Conservation (phyloP, 1,140 invertebrate species). For the Drosophila ironensis region DNA sequence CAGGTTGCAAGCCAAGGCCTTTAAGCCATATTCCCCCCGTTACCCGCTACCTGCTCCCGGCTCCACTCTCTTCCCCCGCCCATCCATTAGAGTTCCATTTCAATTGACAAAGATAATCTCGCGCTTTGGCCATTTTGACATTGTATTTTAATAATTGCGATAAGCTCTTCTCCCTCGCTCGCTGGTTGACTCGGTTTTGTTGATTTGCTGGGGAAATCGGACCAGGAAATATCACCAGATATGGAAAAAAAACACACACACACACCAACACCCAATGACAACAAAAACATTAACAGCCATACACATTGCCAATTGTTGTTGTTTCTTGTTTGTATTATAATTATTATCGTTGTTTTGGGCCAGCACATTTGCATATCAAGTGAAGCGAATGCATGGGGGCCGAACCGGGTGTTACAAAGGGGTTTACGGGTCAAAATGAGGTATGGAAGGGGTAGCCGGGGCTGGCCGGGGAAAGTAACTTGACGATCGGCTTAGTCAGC, state of each 20-base stretch:
- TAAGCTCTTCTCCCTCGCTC: constrained; percentile 44
- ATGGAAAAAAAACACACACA: constrained; percentile 30
- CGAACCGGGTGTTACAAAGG: background rate
- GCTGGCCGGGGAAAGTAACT: too few relatives aligned
- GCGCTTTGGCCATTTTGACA: constrained; percentile 71
- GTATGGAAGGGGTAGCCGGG: too few relatives aligned
- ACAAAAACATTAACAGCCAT: constrained; percentile 36
- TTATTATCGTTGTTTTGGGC: constrained; percentile 57
- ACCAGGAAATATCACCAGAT: constrained; percentile 79
- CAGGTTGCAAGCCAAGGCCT: constrained; percentile 57
- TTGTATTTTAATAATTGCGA: constrained; percentile 75
- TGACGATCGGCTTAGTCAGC: constrained; percentile 36
- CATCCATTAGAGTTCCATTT: constrained; percentile 28
- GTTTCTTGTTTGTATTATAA: constrained; percentile 29
- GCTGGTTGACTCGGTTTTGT: constrained; percentile 39
- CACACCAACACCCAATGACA: constrained; percentile 16
- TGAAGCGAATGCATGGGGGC: constrained; percentile 10
- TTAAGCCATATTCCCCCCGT: background rate
- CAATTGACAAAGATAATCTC: constrained; percentile 64
- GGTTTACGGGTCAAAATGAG: too few relatives aligned
- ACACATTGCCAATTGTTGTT: constrained; percentile 72
- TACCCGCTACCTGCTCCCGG: background rate
- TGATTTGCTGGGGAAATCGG: constrained; percentile 65
- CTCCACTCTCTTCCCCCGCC: background rate
- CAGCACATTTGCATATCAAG: constrained; percentile 71